These are phyloP conservation scores for Syngnathus acus DNA, from an alignment of 2,797 vertebrate genomes.

Conservation along the genomic window DNA sequence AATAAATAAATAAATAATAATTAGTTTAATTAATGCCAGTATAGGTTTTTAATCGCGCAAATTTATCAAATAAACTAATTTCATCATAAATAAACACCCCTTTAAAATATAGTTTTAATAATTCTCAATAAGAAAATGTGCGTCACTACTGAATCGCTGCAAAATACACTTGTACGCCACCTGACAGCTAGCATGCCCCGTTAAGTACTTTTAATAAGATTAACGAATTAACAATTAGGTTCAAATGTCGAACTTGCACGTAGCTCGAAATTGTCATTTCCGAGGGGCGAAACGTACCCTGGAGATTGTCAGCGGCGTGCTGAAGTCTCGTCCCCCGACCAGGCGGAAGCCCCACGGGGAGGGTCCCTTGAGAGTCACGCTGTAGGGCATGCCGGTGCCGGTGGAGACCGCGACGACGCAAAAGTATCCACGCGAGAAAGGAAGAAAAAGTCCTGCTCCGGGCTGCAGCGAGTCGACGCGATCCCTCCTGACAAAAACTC, in stretches of 20 bases:
- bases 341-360: slow-evolving; percentile 95
- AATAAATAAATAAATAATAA: too few species aligned
- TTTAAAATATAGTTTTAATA: background rate
- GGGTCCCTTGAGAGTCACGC: slow-evolving; percentile 83
- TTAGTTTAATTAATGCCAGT: too few species aligned
- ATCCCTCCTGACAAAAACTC: slow-evolving; percentile 46
- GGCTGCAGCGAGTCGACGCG: slow-evolving; percentile 63
- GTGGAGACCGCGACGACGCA: slow-evolving; percentile 8
- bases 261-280: background rate
- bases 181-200: background rate
- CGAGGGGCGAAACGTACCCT: slow-evolving; percentile 70
- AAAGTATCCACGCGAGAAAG: slow-evolving; percentile 18
- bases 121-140: background rate
- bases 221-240: background rate
- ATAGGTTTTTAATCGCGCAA: background rate
- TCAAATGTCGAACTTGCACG: background rate
- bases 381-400: slow-evolving; percentile 69
- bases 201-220: background rate
- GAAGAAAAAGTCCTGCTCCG: slow-evolving; percentile 25
- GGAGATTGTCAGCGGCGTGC: slow-evolving; percentile 86
- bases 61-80: background rate
- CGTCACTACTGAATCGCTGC: background rate
- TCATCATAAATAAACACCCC: background rate
- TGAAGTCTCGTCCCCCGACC: slow-evolving; percentile 93
- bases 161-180: background rate